Evolutionary conservation across 2,113 vertebrate genomes (phyloP), one percentile per base, ranked within the genome.

Genomic region (Pelecanus crispus): DNA sequence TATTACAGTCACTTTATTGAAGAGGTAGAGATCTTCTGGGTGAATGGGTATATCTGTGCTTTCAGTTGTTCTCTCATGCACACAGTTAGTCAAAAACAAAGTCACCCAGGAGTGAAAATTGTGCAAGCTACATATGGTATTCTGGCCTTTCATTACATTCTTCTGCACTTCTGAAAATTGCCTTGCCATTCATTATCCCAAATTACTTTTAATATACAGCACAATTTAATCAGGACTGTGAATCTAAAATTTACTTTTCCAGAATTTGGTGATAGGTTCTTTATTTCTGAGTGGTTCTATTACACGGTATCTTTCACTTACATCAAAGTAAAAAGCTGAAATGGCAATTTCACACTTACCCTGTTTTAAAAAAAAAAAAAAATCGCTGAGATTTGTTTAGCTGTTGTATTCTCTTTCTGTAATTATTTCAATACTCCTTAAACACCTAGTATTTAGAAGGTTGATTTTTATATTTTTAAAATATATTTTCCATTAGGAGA

Each of bases 321-420:
- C 16, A 85, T 83, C 77, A 67, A 97, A 96, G 49, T 91, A 89
- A 96, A 95, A 92, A 92, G 59, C 81, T 96, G 70, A 97, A 98
- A 95, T 97, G 36, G 47, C 71, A 87, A 95, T 93, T 95, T 95
- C 62, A 79, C 24, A 67, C 14, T 38, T 91, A 36, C 13, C 58
- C 5, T 63, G 17, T 82, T 79, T 95, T 34, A 79, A 83, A 91
- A 66, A 32, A 80, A 32, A 80, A 44, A 44, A 44, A 44, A 44
- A 44, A 73, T 45, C 63, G 86, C 50, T 38, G 55, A 86, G 63
- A 77, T 91, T 52, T 78, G 24, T 59, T 95, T 90, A 94, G 7
- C 1, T 71, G 47, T 81, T 95, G 62, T 56, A 94, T 97, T 94
- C 7, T 74, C 4, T 50, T 67, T 70, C 21, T 78, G 11, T 34